phyloP scores from a whole-genome alignment of 2,113 vertebrate genomes.

The Ellobius talpinus region DNA sequence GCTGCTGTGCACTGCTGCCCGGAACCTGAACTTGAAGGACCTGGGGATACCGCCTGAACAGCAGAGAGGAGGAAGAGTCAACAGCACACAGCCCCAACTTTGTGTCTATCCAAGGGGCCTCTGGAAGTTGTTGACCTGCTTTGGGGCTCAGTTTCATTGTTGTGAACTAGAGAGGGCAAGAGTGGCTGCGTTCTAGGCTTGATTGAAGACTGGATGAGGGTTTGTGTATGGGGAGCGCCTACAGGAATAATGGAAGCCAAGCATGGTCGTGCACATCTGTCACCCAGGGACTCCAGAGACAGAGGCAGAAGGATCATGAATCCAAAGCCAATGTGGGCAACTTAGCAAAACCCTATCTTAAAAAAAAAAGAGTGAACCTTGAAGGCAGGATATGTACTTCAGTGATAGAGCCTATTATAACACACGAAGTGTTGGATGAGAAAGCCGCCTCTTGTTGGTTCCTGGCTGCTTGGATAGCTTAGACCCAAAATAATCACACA shows the following conservation, averaged over 20 bases:
- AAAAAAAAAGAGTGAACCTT: background rate
- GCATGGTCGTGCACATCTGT: background rate
- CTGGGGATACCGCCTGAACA: background rate
- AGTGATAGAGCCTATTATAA: background rate
- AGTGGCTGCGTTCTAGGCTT: background rate
- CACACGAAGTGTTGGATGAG: no score
- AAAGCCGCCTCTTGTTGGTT: no score
- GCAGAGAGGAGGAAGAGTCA: no score
- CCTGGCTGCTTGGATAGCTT: no score
- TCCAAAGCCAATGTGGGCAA: background rate
- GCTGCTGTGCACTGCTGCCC: fast-evolving
- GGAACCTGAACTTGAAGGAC: background rate
- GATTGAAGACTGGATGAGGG: background rate
- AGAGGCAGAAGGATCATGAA: background rate
- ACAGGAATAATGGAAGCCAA: background rate
- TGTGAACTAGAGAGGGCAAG: background rate
- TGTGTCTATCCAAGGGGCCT: background rate
- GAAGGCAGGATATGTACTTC: background rate
- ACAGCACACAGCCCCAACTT: background rate
- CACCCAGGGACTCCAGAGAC: background rate
- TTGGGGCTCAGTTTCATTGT: background rate
- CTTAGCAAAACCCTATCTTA: background rate
- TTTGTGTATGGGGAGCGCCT: fast-evolving
- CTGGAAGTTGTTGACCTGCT: no score
- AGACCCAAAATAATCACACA: no score